Evolutionary conservation across 2,888 invertebrate species (phyloP).

Genomic region (Petrolisthes cinctipes): DNA sequence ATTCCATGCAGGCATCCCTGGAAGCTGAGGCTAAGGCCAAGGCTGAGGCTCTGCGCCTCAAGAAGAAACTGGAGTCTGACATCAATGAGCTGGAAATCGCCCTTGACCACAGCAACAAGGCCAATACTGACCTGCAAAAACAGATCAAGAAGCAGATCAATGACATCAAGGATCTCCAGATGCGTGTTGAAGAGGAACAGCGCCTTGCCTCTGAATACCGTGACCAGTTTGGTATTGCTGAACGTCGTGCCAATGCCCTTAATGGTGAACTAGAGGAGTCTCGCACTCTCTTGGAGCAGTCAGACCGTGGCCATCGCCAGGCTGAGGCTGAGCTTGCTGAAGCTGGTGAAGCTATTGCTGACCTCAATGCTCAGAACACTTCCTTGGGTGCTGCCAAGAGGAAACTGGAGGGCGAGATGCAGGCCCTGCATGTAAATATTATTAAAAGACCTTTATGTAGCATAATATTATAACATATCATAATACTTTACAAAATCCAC

Average conservation of each 20-base stretch:
- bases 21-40: conserved; percentile 75
- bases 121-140: conserved; percentile 73
- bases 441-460: neutral
- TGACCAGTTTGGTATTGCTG: conserved; percentile 96
- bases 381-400: conserved; percentile 90
- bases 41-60: conserved; percentile 75
- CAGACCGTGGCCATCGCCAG: conserved; percentile 75
- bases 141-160: conserved; percentile 84
- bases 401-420: conserved; percentile 72
- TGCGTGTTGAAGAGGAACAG: conserved; percentile 97
- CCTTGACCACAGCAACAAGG: conserved; percentile 74
- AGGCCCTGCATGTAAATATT: conserved; percentile 74
- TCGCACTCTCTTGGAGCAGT: conserved; percentile 95
- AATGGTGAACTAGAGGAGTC: conserved; percentile 99
- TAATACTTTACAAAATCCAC: no score
- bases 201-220: conserved; percentile 97
- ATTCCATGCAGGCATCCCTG: conserved; percentile 74
- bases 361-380: conserved; percentile 96
- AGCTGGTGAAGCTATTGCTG: conserved; percentile 96
- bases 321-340: conserved; percentile 58
- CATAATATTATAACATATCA: no score
- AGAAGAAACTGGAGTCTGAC: conserved; percentile 77
- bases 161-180: conserved; percentile 96
- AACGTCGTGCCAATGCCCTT: conserved; percentile 96
- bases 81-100: conserved; percentile 77